Evolutionary conservation across 2,797 vertebrate species (phyloP).

Genomic region (Phrynocephalus forsythii): DNA sequence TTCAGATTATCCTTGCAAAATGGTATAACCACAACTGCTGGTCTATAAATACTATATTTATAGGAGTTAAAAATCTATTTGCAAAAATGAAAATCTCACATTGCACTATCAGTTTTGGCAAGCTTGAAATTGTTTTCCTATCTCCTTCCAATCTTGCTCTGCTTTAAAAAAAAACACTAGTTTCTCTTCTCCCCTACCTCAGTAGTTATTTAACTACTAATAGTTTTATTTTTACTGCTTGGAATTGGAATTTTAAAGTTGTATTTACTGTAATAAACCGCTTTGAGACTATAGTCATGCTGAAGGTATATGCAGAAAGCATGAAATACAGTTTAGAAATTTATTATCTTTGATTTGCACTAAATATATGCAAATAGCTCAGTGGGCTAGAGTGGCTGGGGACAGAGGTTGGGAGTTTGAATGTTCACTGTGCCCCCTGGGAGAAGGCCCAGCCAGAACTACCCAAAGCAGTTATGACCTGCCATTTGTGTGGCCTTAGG

Average conservation of each 20-base stretch:
- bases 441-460: too few species aligned
- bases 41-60: slow-evolving; percentile 51
- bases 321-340: not conserved
- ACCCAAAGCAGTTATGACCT: too few species aligned
- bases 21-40: slow-evolving; percentile 49
- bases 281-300: not conserved
- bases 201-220: not conserved
- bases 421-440: too few species aligned
- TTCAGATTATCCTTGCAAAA: slow-evolving; percentile 43
- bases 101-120: slow-evolving; percentile 32
- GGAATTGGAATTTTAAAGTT: not conserved
- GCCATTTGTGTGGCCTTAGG: too few species aligned
- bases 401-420: too few species aligned
- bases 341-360: not conserved
- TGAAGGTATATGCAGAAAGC: not conserved
- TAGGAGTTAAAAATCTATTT: slow-evolving; percentile 58
- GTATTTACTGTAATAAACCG: not conserved
- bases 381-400: too few species aligned
- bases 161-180: not conserved
- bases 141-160: slow-evolving; percentile 4
- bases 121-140: not conserved
- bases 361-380: not conserved
- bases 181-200: slow-evolving; percentile 3
- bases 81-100: slow-evolving; percentile 55
- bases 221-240: not conserved